Evolutionary conservation across 1,140 invertebrate species (phyloP).

Genomic region (Calycopis cecrops): DNA sequence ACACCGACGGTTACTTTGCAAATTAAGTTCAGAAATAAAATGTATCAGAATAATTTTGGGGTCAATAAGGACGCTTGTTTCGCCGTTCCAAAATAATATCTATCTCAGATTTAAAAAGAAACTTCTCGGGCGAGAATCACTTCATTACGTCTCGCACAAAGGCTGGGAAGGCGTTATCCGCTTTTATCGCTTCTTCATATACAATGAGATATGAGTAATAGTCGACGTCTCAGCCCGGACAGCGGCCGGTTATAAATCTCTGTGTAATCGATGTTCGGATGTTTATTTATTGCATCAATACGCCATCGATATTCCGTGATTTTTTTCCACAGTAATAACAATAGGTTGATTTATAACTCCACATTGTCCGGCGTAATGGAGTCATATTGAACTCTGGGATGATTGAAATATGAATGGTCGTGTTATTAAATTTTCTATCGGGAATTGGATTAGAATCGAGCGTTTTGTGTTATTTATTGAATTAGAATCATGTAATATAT

Average conservation of each 20-base stretch:
- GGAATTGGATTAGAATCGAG: no score
- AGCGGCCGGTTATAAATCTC: conserved; percentile 61
- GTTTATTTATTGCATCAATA: conserved; percentile 64
- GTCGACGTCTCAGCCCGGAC: conserved; percentile 34
- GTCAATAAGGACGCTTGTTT: no score
- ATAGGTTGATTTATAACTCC: conserved; percentile 50
- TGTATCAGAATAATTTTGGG: no score
- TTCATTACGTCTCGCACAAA: conserved; percentile 29
- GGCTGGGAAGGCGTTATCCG: conserved; percentile 32
- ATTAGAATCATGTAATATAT: no score
- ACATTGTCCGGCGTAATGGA: conserved; percentile 1
- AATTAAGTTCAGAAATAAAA: no score
- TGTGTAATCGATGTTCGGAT: conserved; percentile 63
- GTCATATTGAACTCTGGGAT: neutral
- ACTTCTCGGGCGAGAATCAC: conserved; percentile 13
- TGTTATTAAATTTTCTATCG: no score
- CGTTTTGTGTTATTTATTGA: no score
- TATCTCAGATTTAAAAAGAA: no score
- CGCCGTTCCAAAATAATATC: no score
- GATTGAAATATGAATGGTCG: no score
- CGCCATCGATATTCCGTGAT: conserved; percentile 12
- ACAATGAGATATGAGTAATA: conserved; percentile 58
- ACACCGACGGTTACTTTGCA: no score
- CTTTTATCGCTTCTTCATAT: conserved; percentile 46
- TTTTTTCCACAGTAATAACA: conserved; percentile 55